These are phyloP conservation scores for Corynorhinus townsendii DNA, from an alignment of 2,113 vertebrate species.

Conservation along the genomic window DNA sequence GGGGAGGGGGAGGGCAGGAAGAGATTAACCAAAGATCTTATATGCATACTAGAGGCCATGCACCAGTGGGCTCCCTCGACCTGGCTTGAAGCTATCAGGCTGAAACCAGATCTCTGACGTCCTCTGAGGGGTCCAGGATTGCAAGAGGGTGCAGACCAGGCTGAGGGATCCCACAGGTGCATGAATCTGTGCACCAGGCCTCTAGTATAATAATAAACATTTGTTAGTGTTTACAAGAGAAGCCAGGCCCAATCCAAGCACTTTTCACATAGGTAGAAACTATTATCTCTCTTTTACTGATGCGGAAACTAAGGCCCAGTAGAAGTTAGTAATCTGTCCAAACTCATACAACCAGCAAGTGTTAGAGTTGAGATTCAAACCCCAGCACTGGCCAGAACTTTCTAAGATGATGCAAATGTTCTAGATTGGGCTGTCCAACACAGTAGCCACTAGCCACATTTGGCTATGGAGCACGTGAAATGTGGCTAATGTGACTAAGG, in stretches of 20 bases:
- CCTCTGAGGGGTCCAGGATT: too few relatives aligned
- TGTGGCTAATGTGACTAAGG: accelerated
- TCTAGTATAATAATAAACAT: background rate
- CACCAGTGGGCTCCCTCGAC: too few relatives aligned
- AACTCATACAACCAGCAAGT: background rate
- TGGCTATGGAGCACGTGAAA: background rate
- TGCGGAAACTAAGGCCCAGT: background rate
- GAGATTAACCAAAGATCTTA: too few relatives aligned
- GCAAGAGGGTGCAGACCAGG: too few relatives aligned
- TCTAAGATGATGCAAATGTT: accelerated
- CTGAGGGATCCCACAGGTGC: too few relatives aligned
- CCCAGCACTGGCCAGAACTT: background rate
- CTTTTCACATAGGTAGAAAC: too few relatives aligned
- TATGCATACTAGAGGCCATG: too few relatives aligned
- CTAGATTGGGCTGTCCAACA: background rate
- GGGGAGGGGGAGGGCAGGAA: too few relatives aligned
- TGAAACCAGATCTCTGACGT: too few relatives aligned
- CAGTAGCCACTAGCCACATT: accelerated
- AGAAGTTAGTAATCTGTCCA: background rate
- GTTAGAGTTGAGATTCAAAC: background rate
- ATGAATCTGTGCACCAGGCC: too few relatives aligned
- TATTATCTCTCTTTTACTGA: background rate
- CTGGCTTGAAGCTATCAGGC: too few relatives aligned
- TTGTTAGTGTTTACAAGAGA: accelerated
- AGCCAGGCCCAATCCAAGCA: background rate